These are phyloP conservation scores for Galago senegalensis DNA, from an alignment of 2,797 vertebrate genomes.

Conservation along the genomic window DNA sequence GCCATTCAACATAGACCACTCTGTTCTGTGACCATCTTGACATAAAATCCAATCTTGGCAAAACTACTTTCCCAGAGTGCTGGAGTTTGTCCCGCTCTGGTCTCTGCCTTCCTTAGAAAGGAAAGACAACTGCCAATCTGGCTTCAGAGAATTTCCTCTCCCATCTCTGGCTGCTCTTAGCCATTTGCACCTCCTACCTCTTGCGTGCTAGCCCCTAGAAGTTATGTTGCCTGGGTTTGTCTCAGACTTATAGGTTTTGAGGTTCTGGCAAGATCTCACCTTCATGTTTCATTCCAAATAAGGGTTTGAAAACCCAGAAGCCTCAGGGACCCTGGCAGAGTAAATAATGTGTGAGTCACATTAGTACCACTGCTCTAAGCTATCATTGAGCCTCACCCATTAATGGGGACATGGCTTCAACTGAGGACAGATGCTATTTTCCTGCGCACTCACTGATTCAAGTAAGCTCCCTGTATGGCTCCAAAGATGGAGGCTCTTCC, in stretches of 20 bases:
- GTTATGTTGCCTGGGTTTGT: neutral
- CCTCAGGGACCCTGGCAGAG: neutral
- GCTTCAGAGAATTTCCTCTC: neutral
- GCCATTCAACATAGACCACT: neutral
- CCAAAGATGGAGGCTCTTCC: neutral
- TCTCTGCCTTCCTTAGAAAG: neutral
- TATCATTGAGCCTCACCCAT: neutral
- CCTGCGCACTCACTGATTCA: neutral
- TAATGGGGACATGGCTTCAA: neutral
- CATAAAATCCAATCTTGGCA: constrained; percentile 1
- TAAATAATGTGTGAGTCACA: neutral
- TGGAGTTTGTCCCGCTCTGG: neutral
- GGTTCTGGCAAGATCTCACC: neutral
- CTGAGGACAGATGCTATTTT: neutral
- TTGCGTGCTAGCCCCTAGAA: neutral
- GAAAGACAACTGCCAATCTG: neutral
- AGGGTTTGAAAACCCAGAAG: neutral
- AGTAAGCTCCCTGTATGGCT: neutral
- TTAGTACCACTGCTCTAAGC: constrained; percentile 14
- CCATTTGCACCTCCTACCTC: neutral
- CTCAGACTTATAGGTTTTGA: neutral
- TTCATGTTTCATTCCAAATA: constrained; percentile 9
- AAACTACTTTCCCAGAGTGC: neutral
- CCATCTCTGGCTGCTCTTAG: neutral
- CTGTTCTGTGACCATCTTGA: neutral